phyloP scores from a whole-genome alignment of 2,113 vertebrate genomes.

The Gnathonemus longibarbis region DNA sequence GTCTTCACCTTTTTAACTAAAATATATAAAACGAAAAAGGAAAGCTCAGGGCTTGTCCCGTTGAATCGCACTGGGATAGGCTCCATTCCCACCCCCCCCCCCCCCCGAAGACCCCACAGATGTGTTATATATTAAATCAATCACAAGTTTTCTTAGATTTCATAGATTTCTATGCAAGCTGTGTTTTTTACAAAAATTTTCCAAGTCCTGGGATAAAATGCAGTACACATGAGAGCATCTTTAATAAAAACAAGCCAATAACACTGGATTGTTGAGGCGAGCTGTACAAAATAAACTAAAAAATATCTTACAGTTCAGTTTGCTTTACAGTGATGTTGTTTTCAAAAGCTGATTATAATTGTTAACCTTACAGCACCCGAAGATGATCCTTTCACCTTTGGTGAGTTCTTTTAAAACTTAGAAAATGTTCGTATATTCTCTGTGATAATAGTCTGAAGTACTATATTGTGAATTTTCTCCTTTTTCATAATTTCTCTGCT shows the following conservation, averaged over 20 bases:
- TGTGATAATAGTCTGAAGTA: not conserved
- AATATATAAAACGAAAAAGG: not conserved
- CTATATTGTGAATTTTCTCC: not conserved
- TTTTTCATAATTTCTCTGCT: not conserved
- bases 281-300: not conserved
- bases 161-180: not conserved
- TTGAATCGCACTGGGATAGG: not conserved
- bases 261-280: not conserved
- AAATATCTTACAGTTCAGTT: not conserved
- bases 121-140: not conserved
- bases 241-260: not conserved
- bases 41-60: not conserved
- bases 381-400: slow-evolving; percentile 63
- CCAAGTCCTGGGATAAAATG: not conserved
- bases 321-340: not conserved
- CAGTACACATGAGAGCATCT: not conserved
- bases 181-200: not conserved
- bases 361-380: slow-evolving; percentile 31
- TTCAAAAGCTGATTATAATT: slow-evolving; percentile 10
- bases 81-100: too few species aligned
- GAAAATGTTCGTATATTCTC: not conserved
- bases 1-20: not conserved
- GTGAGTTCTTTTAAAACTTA: slow-evolving; percentile 38
- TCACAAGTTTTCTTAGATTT: not conserved
- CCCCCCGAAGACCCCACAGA: too few species aligned